Evolutionary conservation across 2,888 invertebrate genomes (phyloP), one percentile per base, ranked within the genome.

Genomic region (Lycophotia porphyrea): DNA sequence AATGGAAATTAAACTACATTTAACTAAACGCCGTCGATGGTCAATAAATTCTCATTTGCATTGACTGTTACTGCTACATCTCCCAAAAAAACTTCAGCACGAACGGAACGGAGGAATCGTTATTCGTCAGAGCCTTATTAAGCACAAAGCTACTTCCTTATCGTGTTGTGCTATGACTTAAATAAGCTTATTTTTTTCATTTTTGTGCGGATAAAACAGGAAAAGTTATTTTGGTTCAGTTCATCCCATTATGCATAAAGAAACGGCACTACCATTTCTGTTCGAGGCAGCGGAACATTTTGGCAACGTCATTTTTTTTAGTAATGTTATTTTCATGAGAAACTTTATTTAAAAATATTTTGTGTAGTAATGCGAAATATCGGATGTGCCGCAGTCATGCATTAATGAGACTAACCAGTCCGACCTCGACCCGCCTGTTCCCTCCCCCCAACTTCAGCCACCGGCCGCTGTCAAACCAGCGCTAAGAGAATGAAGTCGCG

Each of bases 351-450:
- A 82, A 74, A 72, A 74, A 79, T 42, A 60, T 69, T 64, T 69
- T 82, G 73, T 85, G 49, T 64, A 36, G 42, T 74, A 78, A 68
- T 84, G 72, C 76, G 66, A 80, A 80, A 69, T 76, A 82, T 82
- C 65, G 73, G 80, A 82, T 80, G 75, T 81, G 69, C 71, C 78
- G 74, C 75, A 76, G 80, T 76, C 61, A 74, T 88, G 88, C 90
- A 91, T 92, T 93, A 93, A 93, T 93, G 88, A 91, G 90, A 89
- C 89, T 91, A 93, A 94, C 92, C 91, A 92, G 88, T 91, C 87
- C 87, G 90, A 92, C 95, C 95, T 94, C 93, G 93, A 91, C 92
- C 87, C 70, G 64, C 67, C 63, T 36, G 55, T 55, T n/a, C 8
- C 39, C 27, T 55, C 15, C 55, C 24, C 34, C 13, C 42, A 44